Base-by-base conservation (phyloP, 2,888 invertebrate genomes). In the Balanococcus diminutus region DNA sequence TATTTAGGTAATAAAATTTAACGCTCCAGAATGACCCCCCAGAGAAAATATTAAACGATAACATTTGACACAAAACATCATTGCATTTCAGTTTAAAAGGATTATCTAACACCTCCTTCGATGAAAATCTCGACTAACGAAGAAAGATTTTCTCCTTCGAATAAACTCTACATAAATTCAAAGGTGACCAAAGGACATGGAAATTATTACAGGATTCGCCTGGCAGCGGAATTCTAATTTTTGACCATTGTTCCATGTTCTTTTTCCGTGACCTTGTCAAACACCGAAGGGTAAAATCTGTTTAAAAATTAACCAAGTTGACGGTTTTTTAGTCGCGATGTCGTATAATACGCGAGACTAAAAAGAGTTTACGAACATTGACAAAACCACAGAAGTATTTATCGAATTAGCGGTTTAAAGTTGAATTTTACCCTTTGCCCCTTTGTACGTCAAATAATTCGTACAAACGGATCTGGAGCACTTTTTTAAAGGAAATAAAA, bases 11-110 rank as follows among this genome's bases (percentile, higher is more conserved):
- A 79, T 79, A 79, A 79, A 79, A 79, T 79, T 36, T 22, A 36
- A 32, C 75, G 19, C 28, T 79, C 19, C 1, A 22, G 36, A 79
- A 79, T 79, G 19, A 79, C 36, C 36, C 75, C 32, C 36, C 1
- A 79, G 75, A 36, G 75, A 19, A 79, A 79, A 79, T 79, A 79
- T 79, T 36, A 79, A 79, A 79, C 9, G 36, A 36, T 79, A 56
- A 79, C 75, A 6, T 75, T 75, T 32, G 31, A 75, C 32, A 32
- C n/a, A 42, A 42, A 11, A 42, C 42, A 14, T 42, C 39, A 42
- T 14, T 42, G 42, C 42, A 42, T 42, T 42, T 42, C 42, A 42
- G 42, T 42, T 42, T 42, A 42, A 14, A 42, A 42, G 42, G 42
- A 42, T 14, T n/a, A n/a, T 42, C 42, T 14, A 0, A 0, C 14